Conservation (phyloP, 2,888 invertebrate genomes). For the Anarsia innoxiella region DNA sequence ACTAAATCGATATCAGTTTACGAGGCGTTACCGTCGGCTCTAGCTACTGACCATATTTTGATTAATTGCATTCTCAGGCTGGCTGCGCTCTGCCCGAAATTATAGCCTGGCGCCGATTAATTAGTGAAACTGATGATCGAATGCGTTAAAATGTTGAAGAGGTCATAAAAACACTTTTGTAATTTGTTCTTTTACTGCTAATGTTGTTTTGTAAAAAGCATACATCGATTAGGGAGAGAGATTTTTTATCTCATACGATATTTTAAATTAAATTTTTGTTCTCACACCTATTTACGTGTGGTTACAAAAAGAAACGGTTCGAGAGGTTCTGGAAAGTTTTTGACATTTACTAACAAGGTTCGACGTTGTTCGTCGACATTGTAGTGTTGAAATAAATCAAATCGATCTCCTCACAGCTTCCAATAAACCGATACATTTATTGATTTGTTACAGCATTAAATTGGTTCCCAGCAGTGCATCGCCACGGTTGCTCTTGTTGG, state of each 20-base stretch:
- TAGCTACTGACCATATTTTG: slow-evolving; percentile 73
- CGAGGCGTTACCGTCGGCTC: slow-evolving; percentile 69
- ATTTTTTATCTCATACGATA: slow-evolving; percentile 2
- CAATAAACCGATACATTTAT: slow-evolving; percentile 75
- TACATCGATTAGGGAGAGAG: slow-evolving; percentile 2
- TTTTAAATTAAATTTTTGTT: not conserved
- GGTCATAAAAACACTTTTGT: slow-evolving; percentile 39
- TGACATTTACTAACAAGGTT: slow-evolving; percentile 72
- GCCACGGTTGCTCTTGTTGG: slow-evolving; percentile 36
- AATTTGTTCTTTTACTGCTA: slow-evolving; percentile 34
- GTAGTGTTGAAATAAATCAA: slow-evolving; percentile 66
- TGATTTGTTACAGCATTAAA: slow-evolving; percentile 74
- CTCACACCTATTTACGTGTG: not conserved
- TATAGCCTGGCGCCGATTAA: slow-evolving; percentile 68
- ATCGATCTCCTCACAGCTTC: slow-evolving; percentile 70
- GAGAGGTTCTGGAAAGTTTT: slow-evolving; percentile 38
- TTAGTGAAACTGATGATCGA: slow-evolving; percentile 61
- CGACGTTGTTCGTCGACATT: slow-evolving; percentile 53
- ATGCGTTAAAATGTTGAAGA: slow-evolving; percentile 48
- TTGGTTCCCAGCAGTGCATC: slow-evolving; percentile 70
- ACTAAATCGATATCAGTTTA: slow-evolving; percentile 73
- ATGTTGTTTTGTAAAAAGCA: slow-evolving; percentile 28
- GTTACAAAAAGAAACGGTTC: not conserved
- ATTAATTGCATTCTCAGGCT: slow-evolving; percentile 68
- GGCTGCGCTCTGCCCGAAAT: slow-evolving; percentile 37